phyloP scores from a whole-genome alignment of 2,113 vertebrate species.

The Silurus meridionalis region DNA sequence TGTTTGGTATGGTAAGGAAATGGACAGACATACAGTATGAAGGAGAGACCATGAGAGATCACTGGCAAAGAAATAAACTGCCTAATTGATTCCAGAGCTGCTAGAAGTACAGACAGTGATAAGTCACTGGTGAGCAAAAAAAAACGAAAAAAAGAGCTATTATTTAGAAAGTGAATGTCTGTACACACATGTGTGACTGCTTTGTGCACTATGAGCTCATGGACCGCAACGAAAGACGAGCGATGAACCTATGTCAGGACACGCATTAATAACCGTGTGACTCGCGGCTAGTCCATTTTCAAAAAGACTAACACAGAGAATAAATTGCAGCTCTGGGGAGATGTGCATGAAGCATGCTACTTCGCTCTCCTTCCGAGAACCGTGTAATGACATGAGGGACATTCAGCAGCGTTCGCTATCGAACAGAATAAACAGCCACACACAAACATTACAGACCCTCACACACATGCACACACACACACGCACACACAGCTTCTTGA shows the following conservation, averaged over 20 bases:
- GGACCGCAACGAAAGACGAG: not conserved
- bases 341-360: not conserved
- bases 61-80: slow-evolving; percentile 38
- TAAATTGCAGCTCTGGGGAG: not conserved
- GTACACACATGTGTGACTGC: slow-evolving; percentile 8
- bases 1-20: not conserved
- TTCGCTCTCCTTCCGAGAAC: not conserved
- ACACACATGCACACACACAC: slow-evolving; percentile 12
- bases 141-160: not conserved
- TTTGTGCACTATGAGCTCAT: slow-evolving; percentile 11
- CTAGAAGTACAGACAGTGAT: slow-evolving; percentile 39
- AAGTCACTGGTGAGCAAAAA: slow-evolving; percentile 20
- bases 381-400: not conserved
- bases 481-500: slow-evolving; percentile 37
- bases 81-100: slow-evolving; percentile 46
- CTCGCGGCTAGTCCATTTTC: not conserved
- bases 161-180: slow-evolving; percentile 31
- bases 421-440: not conserved
- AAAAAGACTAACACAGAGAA: not conserved
- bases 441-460: not conserved
- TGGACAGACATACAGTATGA: slow-evolving; percentile 1
- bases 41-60: slow-evolving; percentile 12
- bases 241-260: not conserved
- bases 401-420: not conserved
- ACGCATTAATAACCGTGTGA: not conserved